Evolutionary conservation across 2,888 invertebrate species (phyloP), one percentile per base, ranked within the genome.

Genomic region (Orthonevra nobilis): DNA sequence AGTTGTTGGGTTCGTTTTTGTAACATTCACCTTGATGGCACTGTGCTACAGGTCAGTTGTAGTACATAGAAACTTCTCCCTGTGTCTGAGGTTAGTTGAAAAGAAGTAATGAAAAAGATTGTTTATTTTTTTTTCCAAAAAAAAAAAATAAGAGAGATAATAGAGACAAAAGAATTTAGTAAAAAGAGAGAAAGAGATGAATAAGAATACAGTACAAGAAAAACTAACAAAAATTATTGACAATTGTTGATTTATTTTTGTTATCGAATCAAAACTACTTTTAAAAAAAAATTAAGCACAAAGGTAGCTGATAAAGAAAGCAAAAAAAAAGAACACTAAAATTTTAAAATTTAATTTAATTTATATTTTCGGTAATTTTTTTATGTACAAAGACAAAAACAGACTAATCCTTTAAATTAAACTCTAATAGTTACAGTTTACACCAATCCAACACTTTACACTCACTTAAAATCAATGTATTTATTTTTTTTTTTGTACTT

Each of bases 11-110:
- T 96, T 97, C 93, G 97, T 97, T 93, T 97, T 97, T 94, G 94
- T 97, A 92, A 94, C 96, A 93, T 97, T 97, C 94, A 96, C 97
- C 92, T 94, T 96, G 93, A 95, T 97, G 95, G 97, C 97, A 92
- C 95, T 97, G 93, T 97, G 97, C 95, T 97, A 97, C 96, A 96
- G 97, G 96, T 96, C 96, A 96, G 96, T 96, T 93, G 96, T 96
- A 95, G 96, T 96, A 94, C 96, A 96, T 95, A 96, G 95, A 95
- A 96, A 96, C 95, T 95, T 96, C 95, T 96, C 95, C 94, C 95
- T 96, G 94, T 96, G 96, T 94, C 95, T 96, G 95, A 96, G 96
- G 96, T 96, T 96, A 96, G 96, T 96, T 94, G 93, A 94, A 95
- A 87, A 95, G 94, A 94, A 93, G 92, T 92, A 92, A 87, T 87